Evolutionary conservation across 1,140 invertebrate genomes (phyloP), one percentile per base, ranked within the genome.

Genomic region (Apis florea): DNA sequence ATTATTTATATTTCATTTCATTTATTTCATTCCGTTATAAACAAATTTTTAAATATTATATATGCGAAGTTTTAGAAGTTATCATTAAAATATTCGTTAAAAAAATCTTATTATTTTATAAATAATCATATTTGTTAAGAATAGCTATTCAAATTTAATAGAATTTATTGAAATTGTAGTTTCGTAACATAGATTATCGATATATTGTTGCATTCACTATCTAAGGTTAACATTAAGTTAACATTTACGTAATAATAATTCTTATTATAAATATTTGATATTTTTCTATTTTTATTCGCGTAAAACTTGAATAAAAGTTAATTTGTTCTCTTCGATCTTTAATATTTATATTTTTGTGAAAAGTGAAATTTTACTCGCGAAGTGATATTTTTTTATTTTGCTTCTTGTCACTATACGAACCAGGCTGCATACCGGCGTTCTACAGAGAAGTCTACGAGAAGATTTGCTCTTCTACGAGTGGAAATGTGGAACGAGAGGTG

Each of bases 361-460:
- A 68, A 81, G 79, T 75, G 79, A 31, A 49, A 67, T 75, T 67
- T 75, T 40, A 40, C 54, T 15, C 63, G 71, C 47, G 71, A 58
- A 73, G 63, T 51, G 67, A 56, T 58, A n/a, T 59, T 17, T 31
- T 51, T 77, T 67, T 77, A 67, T 71, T 72, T 59, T 72, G 40
- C 53, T 74, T 84, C 26, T 73, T 56, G 71, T 59, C 54, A 56
- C 40, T 12, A 58, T 13, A 26, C 21, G 15, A 63, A 79, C 69
- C 89, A 96, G 95, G 95, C 85, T 94, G 94, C 31, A 94, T 96
- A 85, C 95, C 95, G 75, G 93, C 95, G 17, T 94, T 95, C 89
- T 96, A 96, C 87, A 90, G 95, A 78, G 95, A 96, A 89, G 93
- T 96, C 71, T 96, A 95, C 88, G 95, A 96, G 85, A 93, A 92